Evolutionary conservation across 1,140 invertebrate species (phyloP), one percentile per base, ranked within the genome.

Genomic region (Listronotus oregonensis): DNA sequence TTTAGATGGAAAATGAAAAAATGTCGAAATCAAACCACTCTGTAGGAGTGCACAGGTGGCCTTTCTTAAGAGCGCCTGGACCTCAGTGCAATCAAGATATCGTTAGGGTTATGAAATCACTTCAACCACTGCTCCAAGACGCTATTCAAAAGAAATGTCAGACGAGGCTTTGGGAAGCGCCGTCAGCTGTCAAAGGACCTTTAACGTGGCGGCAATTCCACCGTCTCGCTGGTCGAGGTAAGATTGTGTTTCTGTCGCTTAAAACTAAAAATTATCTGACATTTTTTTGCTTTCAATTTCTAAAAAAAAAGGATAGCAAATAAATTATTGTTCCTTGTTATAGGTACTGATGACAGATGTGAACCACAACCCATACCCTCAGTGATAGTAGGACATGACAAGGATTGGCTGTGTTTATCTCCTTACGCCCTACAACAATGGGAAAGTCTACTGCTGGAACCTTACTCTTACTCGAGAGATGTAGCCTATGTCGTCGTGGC

Each of bases 161-260:
- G 1, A 93, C 90, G 40, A 82, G 90, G 66, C 86, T 92, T 79
- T 93, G 91, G 90, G 93, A 94, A 75, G 91, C 92, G 37, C 89
- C 89, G 3, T 90, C 89, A 59, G 89, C 87, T 0, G 93, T 95
- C 1, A 87, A 89, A 62, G 95, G 95, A 10, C 95, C 95, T 27
- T 84, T 98, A 0, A 98, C 95, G 1, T 98, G 96, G 96, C 85
- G 96, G 57, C n/a, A 98, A 79, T 98, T 98, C 80, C 96, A 98
- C 83, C 85, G 94, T 47, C 82, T n/a, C n/a, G n/a, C 96, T 11
- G 96, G 95, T 3, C 84, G 95, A 76, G 94, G 93, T 85, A 73
- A 75, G 69, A 47, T 46, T 40, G n/a, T 27, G 21, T 5, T 27
- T 27, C 5, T 27, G 21, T 27, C 21, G 21, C 21, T n/a, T 27